phyloP scores from a whole-genome alignment of 2,113 vertebrate genomes.

The Neogale vison region DNA sequence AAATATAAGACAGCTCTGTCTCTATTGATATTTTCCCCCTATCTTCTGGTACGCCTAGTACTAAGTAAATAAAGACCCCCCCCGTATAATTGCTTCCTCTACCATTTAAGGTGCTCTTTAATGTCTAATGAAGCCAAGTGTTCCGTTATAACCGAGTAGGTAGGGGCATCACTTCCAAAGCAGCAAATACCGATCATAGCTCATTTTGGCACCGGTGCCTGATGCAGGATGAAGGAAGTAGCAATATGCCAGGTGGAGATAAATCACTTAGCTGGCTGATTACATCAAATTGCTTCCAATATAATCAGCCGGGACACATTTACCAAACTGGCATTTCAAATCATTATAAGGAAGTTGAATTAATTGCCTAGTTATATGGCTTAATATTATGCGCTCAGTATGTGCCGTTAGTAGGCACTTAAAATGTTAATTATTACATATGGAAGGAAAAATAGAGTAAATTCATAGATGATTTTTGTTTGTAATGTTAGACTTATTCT shows the following conservation, averaged over 20 bases:
- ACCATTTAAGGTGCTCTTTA: not conserved
- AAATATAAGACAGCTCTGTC: not conserved
- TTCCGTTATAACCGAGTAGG: not conserved
- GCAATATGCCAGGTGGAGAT: slow-evolving; percentile 62
- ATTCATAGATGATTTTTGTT: not conserved
- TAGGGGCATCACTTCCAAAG: not conserved
- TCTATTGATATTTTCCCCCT: not conserved
- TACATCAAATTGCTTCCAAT: slow-evolving; percentile 66
- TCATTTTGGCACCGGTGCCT: slow-evolving; percentile 42
- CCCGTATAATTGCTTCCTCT: not conserved
- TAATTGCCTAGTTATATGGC: slow-evolving; percentile 33
- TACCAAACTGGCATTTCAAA: slow-evolving; percentile 69
- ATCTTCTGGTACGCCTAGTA: not conserved
- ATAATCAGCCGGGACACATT: slow-evolving; percentile 58
- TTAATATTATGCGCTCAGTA: slow-evolving; percentile 45
- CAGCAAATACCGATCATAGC: not conserved
- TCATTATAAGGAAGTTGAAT: slow-evolving; percentile 49
- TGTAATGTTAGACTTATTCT: not conserved
- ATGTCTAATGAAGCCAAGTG: slow-evolving; percentile 33
- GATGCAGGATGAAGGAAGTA: slow-evolving; percentile 36
- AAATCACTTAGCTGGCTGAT: slow-evolving; percentile 63
- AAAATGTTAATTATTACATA: slow-evolving; percentile 1
- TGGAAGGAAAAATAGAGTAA: not conserved
- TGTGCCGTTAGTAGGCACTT: not conserved
- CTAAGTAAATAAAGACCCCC: not conserved